Base-by-base conservation (phyloP, 2,888 invertebrate species). In the Macrosoma leucophasiata region DNA sequence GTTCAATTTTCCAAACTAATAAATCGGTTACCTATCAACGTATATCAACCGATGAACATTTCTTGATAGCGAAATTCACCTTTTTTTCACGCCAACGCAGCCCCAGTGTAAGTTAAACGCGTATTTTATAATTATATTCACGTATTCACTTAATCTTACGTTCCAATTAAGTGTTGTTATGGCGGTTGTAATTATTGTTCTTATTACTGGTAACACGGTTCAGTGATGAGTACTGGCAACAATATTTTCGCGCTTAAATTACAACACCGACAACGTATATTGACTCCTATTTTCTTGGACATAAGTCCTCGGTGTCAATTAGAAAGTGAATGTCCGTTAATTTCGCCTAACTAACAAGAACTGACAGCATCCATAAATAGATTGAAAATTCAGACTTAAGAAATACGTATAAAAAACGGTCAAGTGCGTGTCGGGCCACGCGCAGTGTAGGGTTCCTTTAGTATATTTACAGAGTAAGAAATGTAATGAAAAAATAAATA, bases 141-240 rank as follows among this genome's bases (percentile, higher is more conserved):
- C n/a, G n/a, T 67, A 74, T 72, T 65, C 62, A 61, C 59, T 66
- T 66, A 67, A 70, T 66, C 64, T 65, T 57, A 63, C 57, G 58
- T 55, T 63, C 72, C 74, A 78, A 79, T 78, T 77, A 78, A 69
- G 57, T 63, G 62, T 62, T 61, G 62, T 67, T 64, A 65, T 60
- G 49, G 58, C 52, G 50, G 52, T 58, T 55, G 59, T 62, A 72
- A 73, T 75, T 66, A 70, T 68, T 66, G 56, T 59, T 62, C 63
- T 62, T 68, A 62, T 68, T 63, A 59, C 59, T 58, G 53, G 51
- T 57, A 55, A 49, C 60, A 74, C 66, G 69, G 64, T 61, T 73
- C 63, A 73, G 70, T 65, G 65, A 67, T 52, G 48, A 54, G n/a
- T n/a, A 38, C 30, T 25, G 35, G 20, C 15, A 27, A 23, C 29